A percentile compares a stretch with the other conserved stretches of the same genome.
These are phyloP conservation scores for Lordiphosa andalusiaca DNA, from an alignment of 2,888 invertebrate genomes.

Conservation along the genomic window DNA sequence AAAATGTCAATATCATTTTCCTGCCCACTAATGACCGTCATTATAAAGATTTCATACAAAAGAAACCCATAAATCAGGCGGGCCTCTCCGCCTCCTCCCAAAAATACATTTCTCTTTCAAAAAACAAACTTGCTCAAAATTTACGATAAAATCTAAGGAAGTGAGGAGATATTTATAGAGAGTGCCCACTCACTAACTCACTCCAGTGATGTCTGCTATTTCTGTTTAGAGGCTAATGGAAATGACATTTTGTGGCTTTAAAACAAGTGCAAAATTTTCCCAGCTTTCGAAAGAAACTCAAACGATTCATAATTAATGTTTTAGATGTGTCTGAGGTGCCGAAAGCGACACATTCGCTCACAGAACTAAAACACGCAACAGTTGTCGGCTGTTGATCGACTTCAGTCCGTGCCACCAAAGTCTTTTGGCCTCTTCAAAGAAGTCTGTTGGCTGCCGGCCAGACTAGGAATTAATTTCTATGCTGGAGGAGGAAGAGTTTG, in stretches of 20 bases:
- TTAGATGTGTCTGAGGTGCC: conserved; percentile 48
- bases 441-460: conserved; percentile 47
- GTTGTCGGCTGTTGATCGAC: conserved; percentile 31
- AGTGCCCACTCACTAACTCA: not conserved
- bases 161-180: conserved; percentile 43
- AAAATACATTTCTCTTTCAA: conserved; percentile 8
- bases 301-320: conserved; percentile 68
- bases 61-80: conserved; percentile 62
- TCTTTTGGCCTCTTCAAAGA: conserved; percentile 13
- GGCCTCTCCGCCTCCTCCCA: conserved; percentile 11
- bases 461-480: conserved; percentile 18
- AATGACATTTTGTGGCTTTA: conserved; percentile 57
- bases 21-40: conserved; percentile 58
- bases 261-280: conserved; percentile 52
- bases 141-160: conserved; percentile 51
- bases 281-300: conserved; percentile 34
- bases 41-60: conserved; percentile 58
- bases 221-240: conserved; percentile 63
- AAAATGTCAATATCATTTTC: conserved; percentile 35
- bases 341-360: conserved; percentile 47
- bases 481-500: conserved; percentile 53
- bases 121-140: conserved; percentile 51
- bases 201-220: conserved; percentile 35
- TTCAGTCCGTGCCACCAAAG: conserved; percentile 26
- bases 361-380: conserved; percentile 50